Percentiles rank a stretch among this genome's conserved stretches.
Conservation (phyloP, 2,888 invertebrate species). For the Ormyrus thymus region DNA sequence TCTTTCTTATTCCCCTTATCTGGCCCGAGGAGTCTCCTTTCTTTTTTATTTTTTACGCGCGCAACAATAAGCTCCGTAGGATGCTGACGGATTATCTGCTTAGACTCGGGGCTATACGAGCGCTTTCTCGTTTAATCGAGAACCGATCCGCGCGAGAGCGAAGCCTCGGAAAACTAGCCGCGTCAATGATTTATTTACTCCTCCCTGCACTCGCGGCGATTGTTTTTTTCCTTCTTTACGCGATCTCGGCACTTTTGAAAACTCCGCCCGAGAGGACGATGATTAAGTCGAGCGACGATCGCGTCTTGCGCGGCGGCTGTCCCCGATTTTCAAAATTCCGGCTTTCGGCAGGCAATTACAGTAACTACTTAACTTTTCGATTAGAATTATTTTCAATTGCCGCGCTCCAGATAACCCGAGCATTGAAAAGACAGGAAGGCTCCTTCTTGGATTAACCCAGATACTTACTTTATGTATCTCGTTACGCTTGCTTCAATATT, state of each 20-base stretch:
- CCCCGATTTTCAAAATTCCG: no score
- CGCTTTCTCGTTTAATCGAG: constrained; percentile 17
- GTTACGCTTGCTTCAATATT: background rate
- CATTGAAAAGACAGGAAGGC: background rate
- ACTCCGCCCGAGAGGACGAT: no score
- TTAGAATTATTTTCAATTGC: background rate
- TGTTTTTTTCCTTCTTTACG: background rate
- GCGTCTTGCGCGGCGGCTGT: no score
- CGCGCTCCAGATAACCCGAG: background rate
- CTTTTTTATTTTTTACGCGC: constrained; percentile 18
- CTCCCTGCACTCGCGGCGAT: background rate
- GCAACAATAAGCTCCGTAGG: constrained; percentile 46
- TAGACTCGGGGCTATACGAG: constrained; percentile 22
- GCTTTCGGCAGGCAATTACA: no score
- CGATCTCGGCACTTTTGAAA: background rate
- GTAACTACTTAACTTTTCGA: no score
- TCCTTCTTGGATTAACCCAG: background rate
- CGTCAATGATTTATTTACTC: constrained; percentile 18
- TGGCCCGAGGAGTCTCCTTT: background rate
- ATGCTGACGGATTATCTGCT: constrained; percentile 46
- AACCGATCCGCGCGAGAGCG: no score
- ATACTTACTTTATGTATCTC: background rate
- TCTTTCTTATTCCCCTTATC: constrained; percentile 40
- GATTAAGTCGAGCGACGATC: no score
- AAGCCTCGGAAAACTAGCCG: background rate